phyloP scores from a whole-genome alignment of 2,797 vertebrate genomes.

The Lemur catta region DNA sequence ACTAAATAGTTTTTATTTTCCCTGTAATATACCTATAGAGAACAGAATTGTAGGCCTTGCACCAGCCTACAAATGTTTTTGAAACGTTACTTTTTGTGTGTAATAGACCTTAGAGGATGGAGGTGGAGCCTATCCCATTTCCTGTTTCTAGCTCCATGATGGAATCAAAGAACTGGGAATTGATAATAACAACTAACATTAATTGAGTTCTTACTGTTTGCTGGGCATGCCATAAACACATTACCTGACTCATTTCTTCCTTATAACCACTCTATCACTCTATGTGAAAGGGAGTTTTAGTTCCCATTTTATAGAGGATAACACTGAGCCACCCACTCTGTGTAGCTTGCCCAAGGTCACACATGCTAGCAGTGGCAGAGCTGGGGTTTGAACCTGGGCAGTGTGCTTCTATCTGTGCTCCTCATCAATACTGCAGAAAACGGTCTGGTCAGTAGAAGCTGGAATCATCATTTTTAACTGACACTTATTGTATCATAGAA shows the following conservation, averaged over 20 bases:
- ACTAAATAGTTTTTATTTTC: not conserved
- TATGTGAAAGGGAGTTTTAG: not conserved
- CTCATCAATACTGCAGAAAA: not conserved
- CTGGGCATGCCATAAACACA: no score
- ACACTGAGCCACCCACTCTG: not conserved
- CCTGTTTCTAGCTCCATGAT: not conserved
- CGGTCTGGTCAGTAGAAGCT: not conserved
- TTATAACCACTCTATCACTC: not conserved
- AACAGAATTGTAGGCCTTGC: not conserved
- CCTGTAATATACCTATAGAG: not conserved
- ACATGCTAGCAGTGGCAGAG: not conserved
- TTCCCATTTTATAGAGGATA: not conserved
- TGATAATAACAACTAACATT: not conserved
- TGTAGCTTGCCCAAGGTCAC: not conserved
- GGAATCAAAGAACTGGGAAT: not conserved
- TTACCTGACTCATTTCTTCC: not conserved
- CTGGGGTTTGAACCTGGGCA: not conserved
- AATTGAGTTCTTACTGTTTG: not conserved
- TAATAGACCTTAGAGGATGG: not conserved
- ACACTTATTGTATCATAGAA: not conserved
- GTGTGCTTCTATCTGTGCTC: not conserved
- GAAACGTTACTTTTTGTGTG: not conserved
- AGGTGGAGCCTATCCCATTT: not conserved
- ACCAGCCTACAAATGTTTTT: not conserved
- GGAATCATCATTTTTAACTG: not conserved